Base-by-base conservation (phyloP, 2,113 vertebrate species). In the Ammodytes dubius region DNA sequence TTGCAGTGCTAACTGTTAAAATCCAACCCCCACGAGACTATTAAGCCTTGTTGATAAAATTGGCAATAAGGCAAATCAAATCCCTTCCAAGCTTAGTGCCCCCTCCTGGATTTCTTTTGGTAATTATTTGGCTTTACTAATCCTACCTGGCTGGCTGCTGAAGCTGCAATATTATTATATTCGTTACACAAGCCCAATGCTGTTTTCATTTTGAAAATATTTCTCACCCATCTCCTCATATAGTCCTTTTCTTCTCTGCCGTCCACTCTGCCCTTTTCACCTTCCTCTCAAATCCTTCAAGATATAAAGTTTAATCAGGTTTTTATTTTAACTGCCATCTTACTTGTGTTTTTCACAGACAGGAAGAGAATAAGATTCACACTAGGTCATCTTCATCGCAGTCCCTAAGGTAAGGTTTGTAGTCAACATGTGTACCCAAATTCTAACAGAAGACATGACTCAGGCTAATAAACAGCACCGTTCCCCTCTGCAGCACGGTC, bases 351-450 rank as follows among this genome's bases (percentile, higher is more conserved):
- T 27, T 85, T 88, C 82, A 72, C 91, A 95, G 94, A 74, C 93
- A 94, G 77, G 95, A 96, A 59, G 95, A 96, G 84, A 96, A 95
- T 70, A 95, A 94, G 88, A 94, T 95, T 81, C 92, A 95, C 86
- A 95, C 94, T 54, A 90, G 93, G 83, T 95, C 27, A 2, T 27
- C 95, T 3, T 91, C 94, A 19, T 94, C 95, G 19, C 94, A 94
- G 87, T 94, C 94, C 12, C 79, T 90, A 8, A 93, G 93, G 88
- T 94, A 89, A 82, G 60, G 43, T 40, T 54, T 56, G 14, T 35
- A 57, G 10, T 56, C 0, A 12, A 11, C 5, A 19, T 2, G 19
- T 45, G 43, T 17, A 19, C 15, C 7, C 15, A 2, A 7, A 2
- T 39, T 47, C n/a, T 46, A 15, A 60, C 35, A 37, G 59, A 82